phyloP scores from a whole-genome alignment of 2,888 invertebrate species.

The Mesoligia furuncula region DNA sequence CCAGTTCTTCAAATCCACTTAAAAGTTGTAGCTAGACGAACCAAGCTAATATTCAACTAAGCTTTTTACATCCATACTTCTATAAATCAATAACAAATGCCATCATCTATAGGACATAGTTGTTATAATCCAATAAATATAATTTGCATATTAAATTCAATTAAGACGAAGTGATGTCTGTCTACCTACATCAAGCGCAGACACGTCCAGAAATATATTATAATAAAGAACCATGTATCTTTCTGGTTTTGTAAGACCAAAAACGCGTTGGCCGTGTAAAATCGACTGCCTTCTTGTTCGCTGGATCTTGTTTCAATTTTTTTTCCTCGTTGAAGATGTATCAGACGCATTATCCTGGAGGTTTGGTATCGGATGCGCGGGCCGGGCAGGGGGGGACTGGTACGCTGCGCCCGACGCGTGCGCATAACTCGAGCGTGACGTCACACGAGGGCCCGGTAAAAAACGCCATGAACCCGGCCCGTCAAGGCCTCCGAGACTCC shows the following conservation, averaged over 20 bases:
- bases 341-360: slow-evolving; percentile 87
- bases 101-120: neutral
- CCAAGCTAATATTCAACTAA: neutral
- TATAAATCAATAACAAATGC: slow-evolving; percentile 23
- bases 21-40: neutral
- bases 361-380: slow-evolving; percentile 80
- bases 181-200: slow-evolving; percentile 41
- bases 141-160: slow-evolving; percentile 44
- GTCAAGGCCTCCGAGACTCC: slow-evolving; percentile 84
- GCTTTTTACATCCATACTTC: neutral
- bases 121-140: slow-evolving; percentile 16
- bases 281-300: slow-evolving; percentile 82
- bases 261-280: slow-evolving; percentile 83
- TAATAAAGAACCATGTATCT: slow-evolving; percentile 77
- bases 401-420: slow-evolving; percentile 76
- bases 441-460: slow-evolving; percentile 84
- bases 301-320: slow-evolving; percentile 83
- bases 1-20: neutral
- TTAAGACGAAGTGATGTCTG: slow-evolving; percentile 40
- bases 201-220: slow-evolving; percentile 70
- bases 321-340: slow-evolving; percentile 87
- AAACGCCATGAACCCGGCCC: slow-evolving; percentile 86
- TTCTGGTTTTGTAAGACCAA: slow-evolving; percentile 80
- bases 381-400: slow-evolving; percentile 56
- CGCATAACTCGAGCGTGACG: slow-evolving; percentile 87